These are phyloP conservation scores for Zootoca vivipara DNA, from an alignment of 2,113 vertebrate genomes.

Conservation along the genomic window DNA sequence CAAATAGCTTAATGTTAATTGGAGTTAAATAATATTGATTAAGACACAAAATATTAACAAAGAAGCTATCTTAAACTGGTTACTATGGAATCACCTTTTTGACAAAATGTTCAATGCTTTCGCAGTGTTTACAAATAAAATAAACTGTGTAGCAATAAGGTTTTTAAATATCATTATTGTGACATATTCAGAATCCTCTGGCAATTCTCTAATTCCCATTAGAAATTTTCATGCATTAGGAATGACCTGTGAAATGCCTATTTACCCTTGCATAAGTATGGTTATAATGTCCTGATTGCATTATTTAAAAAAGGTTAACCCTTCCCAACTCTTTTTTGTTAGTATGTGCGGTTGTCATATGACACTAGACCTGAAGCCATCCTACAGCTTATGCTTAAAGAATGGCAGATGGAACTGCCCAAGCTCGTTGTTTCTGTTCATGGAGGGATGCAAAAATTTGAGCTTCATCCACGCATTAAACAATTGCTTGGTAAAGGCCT, in stretches of 20 bases:
- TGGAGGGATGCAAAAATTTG: conserved; percentile 98
- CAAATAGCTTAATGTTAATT: too few relatives aligned
- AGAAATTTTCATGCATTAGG: neutral
- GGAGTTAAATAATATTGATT: too few relatives aligned
- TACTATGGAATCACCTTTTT: too few relatives aligned
- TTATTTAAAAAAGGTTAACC: conserved; percentile 41
- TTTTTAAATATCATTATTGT: neutral
- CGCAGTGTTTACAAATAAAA: neutral
- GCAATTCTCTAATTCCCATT: neutral
- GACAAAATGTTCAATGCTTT: too few relatives aligned
- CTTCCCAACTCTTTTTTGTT: conserved; percentile 35
- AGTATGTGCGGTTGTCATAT: conserved; percentile 94
- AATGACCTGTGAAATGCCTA: neutral
- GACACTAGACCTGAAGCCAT: conserved; percentile 94
- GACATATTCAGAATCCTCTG: neutral
- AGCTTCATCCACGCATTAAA: conserved; percentile 96
- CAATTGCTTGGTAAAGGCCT: conserved; percentile 97
- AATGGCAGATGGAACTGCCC: conserved; percentile 99
- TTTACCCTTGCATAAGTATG: neutral
- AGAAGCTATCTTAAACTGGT: too few relatives aligned
- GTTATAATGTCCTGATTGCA: conserved; percentile 12
- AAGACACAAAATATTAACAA: too few relatives aligned
- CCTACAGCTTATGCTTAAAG: conserved; percentile 94
- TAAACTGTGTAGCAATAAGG: neutral
- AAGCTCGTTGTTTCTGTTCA: conserved; percentile 99